These are phyloP conservation scores for Papilio machaon DNA, from an alignment of 1,140 invertebrate species.

Conservation along the genomic window DNA sequence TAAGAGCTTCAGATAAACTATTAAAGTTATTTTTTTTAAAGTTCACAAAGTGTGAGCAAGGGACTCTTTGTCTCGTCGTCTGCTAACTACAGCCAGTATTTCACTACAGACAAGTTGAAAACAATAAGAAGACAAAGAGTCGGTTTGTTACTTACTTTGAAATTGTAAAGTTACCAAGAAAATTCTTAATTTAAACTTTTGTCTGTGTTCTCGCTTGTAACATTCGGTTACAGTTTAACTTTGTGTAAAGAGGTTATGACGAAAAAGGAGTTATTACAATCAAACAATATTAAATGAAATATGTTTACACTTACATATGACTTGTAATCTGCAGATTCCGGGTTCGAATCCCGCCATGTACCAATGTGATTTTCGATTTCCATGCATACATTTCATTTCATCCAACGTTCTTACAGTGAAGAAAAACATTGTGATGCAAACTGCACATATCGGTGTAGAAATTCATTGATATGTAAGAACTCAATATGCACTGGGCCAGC, in stretches of 20 bases:
- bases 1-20: neutral
- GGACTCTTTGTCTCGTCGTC: neutral
- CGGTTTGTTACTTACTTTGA: conserved; percentile 25
- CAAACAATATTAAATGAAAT: neutral
- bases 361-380: no score
- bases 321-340: no score
- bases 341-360: no score
- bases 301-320: neutral
- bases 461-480: no score
- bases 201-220: conserved; percentile 12
- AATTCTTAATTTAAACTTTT: conserved; percentile 23
- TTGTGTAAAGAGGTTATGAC: neutral
- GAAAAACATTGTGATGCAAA: no score
- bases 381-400: no score
- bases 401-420: no score
- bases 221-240: neutral
- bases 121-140: conserved; percentile 19
- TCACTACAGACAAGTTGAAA: neutral
- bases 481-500: no score
- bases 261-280: neutral
- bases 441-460: no score
- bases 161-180: conserved; percentile 12
- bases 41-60: neutral
- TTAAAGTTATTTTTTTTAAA: neutral
- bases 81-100: conserved; percentile 15